Base-by-base conservation (phyloP, 2,888 invertebrate species). In the Leptopilina syphax region DNA sequence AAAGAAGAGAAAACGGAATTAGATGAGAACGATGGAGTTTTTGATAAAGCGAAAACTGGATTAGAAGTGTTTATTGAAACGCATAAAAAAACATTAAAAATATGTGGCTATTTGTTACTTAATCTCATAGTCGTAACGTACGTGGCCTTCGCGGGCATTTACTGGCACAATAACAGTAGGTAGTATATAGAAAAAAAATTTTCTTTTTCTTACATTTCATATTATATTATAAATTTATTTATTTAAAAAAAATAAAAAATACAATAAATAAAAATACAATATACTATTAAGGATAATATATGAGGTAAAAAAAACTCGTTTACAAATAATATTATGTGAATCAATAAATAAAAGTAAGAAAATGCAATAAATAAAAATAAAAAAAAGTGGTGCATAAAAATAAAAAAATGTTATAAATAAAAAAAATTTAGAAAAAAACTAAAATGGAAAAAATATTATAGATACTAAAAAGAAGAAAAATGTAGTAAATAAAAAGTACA, bases 131-230 rank as follows among this genome's bases (percentile, higher is more conserved):
- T 89, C 13, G 3, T 91, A 41, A 81, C 81, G 12, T 91, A 92
- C 78, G 81, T 91, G 12, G 77, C 81, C 10, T 89, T 86, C 78
- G 92, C 91, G 1, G 87, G 83, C 8, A 6, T 87, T n/a, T 85
- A 90, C 82, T 92, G 90, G 91, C 79, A 68, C 10, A 82, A 83
- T 0, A 79, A 86, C 18, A 82, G 90, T 89, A 76, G 78, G 88
- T 87, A 70, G 67, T 27, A 47, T 44, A 10, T 47, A 63, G 3
- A 47, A 81, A 77, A 78, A 68, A n/a, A 68, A n/a, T 3, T 34
- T 34, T 34, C 34, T n/a, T 66, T 44, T 76, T 54, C 66, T 7
- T 18, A 10, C 70, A 41, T 76, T 18, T 76, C 65, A 10, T 65
- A 54, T 10, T 65, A 54, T 10, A 63, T 65, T 34, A 34, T 34